Evolutionary conservation across 1,140 invertebrate species (phyloP), one percentile per base, ranked within the genome.

Genomic region (Monochamus saltuarius): DNA sequence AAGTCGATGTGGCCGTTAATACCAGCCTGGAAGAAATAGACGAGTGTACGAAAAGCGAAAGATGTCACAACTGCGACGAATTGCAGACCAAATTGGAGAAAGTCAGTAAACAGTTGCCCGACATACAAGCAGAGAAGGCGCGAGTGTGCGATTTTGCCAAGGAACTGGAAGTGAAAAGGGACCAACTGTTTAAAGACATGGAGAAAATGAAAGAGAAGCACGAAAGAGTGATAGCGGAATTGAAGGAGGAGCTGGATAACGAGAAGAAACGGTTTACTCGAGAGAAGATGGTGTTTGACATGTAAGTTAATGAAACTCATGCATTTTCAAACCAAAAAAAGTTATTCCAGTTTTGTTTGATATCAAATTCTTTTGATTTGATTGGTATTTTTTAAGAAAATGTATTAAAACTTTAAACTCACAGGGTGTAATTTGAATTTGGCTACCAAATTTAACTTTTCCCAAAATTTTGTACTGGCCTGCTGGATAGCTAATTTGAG

Each of bases 271-370:
- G 86, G 70, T 74, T 91, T 2, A 72, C 75, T 4, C 51, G 60
- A 52, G 85, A 89, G 62, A 86, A 89, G 71, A 86, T 84, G 39
- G 81, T 84, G 16, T 83, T 89, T 67, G 87, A 89, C 59, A 85
- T 80, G 64, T 82, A 16, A 50, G 62, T 58, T 11, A 49, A 17
- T 22, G 7, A 16, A 49, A 54, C 11, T 45, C n/a, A 29, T 29
- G 6, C 6, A 3, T 29, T 29, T 29, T n/a, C n/a, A n/a, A n/a
- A n/a, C n/a, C n/a, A n/a, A n/a, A n/a, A n/a, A n/a, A n/a, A n/a
- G n/a, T n/a, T n/a, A n/a, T n/a, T n/a, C n/a, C n/a, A n/a, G n/a
- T n/a, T n/a, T n/a, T n/a, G n/a, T n/a, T n/a, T n/a, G n/a, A n/a
- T n/a, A n/a, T n/a, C n/a, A n/a, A n/a, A n/a, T n/a, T n/a, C n/a